phyloP scores from a whole-genome alignment of 2,888 invertebrate genomes.

The Cephus pygmeus region DNA sequence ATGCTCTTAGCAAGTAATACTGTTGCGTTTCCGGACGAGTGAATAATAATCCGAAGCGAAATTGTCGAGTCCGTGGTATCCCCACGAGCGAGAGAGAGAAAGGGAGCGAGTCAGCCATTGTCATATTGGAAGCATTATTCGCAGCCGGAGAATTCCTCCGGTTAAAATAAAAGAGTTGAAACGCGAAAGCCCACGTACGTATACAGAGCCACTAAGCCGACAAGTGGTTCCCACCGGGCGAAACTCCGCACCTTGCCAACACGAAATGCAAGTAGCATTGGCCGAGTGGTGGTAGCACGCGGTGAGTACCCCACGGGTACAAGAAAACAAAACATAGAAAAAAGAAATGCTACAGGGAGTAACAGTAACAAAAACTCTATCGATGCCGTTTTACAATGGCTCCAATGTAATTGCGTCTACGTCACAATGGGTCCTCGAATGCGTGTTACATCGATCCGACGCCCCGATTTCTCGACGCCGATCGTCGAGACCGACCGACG shows the following conservation, averaged over 20 bases:
- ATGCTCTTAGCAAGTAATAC: slow-evolving; percentile 52
- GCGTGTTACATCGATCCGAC: slow-evolving; percentile 59
- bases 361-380: slow-evolving; percentile 63
- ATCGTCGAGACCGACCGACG: slow-evolving; percentile 26
- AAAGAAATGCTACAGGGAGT: slow-evolving; percentile 30
- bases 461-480: slow-evolving; percentile 42
- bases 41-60: slow-evolving; percentile 50
- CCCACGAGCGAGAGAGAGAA: slow-evolving; percentile 18
- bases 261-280: slow-evolving; percentile 20
- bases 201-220: slow-evolving; percentile 37
- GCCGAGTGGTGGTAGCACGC: neutral
- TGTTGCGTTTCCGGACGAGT: slow-evolving; percentile 62
- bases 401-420: slow-evolving; percentile 51
- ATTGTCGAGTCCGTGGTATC: slow-evolving; percentile 13
- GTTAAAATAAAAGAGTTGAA: slow-evolving; percentile 49
- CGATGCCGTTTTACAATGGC: slow-evolving; percentile 48
- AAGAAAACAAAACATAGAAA: slow-evolving; percentile 10
- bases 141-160: slow-evolving; percentile 50
- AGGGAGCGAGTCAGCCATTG: slow-evolving; percentile 25
- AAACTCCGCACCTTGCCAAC: slow-evolving; percentile 48
- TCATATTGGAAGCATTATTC: slow-evolving; percentile 21
- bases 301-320: neutral
- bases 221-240: slow-evolving; percentile 64
- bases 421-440: slow-evolving; percentile 57
- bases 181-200: slow-evolving; percentile 24